Base-by-base conservation (phyloP, 2,113 vertebrate genomes). In the Trogon melanurus region DNA sequence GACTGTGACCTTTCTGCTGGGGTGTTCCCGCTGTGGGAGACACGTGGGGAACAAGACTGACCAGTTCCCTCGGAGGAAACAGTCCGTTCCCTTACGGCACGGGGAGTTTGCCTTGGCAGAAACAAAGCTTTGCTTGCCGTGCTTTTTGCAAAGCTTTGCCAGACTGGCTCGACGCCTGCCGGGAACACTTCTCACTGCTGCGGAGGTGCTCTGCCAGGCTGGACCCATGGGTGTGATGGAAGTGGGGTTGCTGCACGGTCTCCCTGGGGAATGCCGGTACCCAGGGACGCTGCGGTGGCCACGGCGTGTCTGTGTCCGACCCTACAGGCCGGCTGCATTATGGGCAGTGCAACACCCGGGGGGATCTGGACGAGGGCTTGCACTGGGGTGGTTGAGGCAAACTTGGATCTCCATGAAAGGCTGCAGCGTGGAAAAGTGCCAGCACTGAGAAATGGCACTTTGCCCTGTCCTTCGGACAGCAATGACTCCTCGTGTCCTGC, bases 31-130 rank as follows among this genome's bases (percentile, higher is more conserved):
- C 56, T 22, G 61, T 0, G 30, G 78, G 27, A 91, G 91, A 44
- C 23, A 57, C 36, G 4, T 2, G 0, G 91, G 71, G 92, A 96
- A 95, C 96, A 71, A 76, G 96, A 74, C 83, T 78, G 94, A 92
- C 95, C 96, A 91, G 96, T 97, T 97, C 93, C 86, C 61, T 0
- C 0, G 19, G 10, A 81, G 86, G 76, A 96, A 84, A 95, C 94
- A 80, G 13, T 13, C 89, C 0, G 94, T 96, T 95, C 96, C 70
- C 83, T 51, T 2, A 4, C 7, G 13, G 92, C 76, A 90, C 94
- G 9, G 34, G 48, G 79, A 96, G 94, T 90, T 95, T 60, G 56
- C 88, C 88, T 91, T 92, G 96, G 94, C 94, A 94, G 72, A 12
- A 74, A 13, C 85, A 54, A 73, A 58, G 94, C 88, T 81, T 36